These are phyloP conservation scores for Syngnathus acus DNA, from an alignment of 2,797 vertebrate species.

Conservation along the genomic window DNA sequence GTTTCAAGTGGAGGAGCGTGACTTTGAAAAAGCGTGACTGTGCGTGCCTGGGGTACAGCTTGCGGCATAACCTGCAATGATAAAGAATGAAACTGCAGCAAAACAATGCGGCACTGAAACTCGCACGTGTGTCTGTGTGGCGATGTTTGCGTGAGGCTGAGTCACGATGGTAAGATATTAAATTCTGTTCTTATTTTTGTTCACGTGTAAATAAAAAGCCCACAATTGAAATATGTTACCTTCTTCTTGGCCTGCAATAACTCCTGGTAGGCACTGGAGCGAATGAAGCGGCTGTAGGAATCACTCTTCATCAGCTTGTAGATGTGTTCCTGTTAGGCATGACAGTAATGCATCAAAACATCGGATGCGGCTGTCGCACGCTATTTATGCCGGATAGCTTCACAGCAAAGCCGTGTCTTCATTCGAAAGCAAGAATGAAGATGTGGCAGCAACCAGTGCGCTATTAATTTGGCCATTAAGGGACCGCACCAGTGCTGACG, in stretches of 20 bases:
- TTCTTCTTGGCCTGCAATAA: constrained; percentile 98
- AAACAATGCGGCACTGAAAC: neutral
- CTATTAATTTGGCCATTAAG: neutral
- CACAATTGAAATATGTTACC: constrained; percentile 54
- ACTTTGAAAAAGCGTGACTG: constrained; percentile 10
- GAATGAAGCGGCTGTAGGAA: constrained; percentile 96
- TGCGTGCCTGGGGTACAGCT: constrained; percentile 1
- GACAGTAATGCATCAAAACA: constrained; percentile 2
- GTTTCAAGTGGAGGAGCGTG: constrained; percentile 15
- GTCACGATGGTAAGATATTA: too few species aligned
- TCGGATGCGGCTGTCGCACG: neutral
- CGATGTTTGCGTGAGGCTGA: too few species aligned
- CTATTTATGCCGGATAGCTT: neutral
- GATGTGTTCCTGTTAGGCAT: constrained; percentile 83
- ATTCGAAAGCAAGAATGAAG: neutral
- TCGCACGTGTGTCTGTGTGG: too few species aligned
- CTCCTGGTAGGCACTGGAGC: constrained; percentile 98
- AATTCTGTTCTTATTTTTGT: too few species aligned
- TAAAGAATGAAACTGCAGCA: neutral
- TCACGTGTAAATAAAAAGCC: neutral
- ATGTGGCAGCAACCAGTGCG: neutral
- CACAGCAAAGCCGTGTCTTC: neutral
- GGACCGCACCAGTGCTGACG: neutral
- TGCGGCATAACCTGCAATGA: neutral
- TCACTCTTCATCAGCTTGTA: constrained; percentile 99